A percentile compares a stretch with the other conserved stretches of the same genome.
These are phyloP conservation scores for Sapajus apella DNA, from an alignment of 2,113 vertebrate species.

Conservation along the genomic window DNA sequence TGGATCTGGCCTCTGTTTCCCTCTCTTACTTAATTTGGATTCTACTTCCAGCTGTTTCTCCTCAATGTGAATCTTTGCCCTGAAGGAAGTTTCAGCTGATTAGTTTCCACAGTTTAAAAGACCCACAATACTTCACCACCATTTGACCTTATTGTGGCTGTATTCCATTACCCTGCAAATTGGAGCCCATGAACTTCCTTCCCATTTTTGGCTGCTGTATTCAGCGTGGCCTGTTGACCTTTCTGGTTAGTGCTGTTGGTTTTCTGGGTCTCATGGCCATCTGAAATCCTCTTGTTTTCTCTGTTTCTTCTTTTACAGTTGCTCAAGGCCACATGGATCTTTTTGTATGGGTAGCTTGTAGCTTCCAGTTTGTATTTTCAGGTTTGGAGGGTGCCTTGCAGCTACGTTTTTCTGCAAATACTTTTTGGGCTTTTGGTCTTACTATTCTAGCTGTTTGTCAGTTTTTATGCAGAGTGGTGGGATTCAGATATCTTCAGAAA, in stretches of 20 bases:
- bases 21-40: not conserved
- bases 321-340: not conserved
- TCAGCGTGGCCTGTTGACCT: not conserved
- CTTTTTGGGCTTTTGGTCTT: not conserved
- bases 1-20: not conserved
- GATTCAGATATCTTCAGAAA: not conserved
- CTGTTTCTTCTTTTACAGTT: not conserved
- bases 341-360: not conserved
- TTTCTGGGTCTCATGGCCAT: not conserved
- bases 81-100: not conserved
- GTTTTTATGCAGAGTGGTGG: not conserved
- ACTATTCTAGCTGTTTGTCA: not conserved
- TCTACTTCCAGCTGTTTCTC: not conserved
- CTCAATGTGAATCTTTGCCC: not conserved
- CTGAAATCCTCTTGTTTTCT: not conserved
- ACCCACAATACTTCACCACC: no score
- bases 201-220: not conserved
- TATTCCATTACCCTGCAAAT: not conserved
- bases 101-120: not conserved
- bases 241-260: not conserved
- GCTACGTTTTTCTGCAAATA: not conserved
- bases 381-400: not conserved
- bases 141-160: no score
- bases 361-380: not conserved
- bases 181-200: not conserved